These are phyloP conservation scores for Falco biarmicus DNA, from an alignment of 2,797 vertebrate genomes.

Conservation along the genomic window DNA sequence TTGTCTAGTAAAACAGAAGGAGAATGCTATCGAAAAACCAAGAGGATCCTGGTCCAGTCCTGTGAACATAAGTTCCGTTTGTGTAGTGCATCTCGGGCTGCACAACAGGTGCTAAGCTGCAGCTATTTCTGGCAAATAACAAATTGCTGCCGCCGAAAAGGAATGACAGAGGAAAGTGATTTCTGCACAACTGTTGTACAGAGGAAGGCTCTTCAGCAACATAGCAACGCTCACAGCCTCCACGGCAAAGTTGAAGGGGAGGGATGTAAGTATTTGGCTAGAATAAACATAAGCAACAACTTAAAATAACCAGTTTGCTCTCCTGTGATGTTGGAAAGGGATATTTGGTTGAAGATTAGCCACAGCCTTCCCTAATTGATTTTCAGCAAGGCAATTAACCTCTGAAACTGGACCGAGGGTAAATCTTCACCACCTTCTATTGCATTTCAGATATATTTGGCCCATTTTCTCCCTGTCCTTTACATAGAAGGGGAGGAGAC, in stretches of 20 bases:
- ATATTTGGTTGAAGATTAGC: conserved; percentile 7
- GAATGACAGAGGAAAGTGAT: not conserved
- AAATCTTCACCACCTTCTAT: not conserved
- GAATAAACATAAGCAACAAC: not conserved
- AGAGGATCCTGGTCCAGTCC: conserved; percentile 62
- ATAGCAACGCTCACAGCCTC: not conserved
- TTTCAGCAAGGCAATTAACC: not conserved
- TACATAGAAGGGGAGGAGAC: not conserved
- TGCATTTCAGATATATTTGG: not conserved
- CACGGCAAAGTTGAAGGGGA: not conserved
- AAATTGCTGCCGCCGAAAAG: conserved; percentile 27
- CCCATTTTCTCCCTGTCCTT: not conserved
- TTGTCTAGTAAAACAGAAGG: conserved; percentile 81
- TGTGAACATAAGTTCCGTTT: conserved; percentile 47
- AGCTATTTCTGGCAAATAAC: conserved; percentile 51
- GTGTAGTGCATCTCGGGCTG: conserved; percentile 50
- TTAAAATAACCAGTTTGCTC: not conserved
- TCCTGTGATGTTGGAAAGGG: not conserved
- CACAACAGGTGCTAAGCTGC: conserved; percentile 72
- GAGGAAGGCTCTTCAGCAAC: not conserved
- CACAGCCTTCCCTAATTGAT: not conserved
- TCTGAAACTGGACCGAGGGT: not conserved
- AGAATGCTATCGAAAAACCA: conserved; percentile 38
- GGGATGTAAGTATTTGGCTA: not conserved
- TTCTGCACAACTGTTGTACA: not conserved